Percentiles rank a stretch among this genome's conserved stretches.
Evolutionary conservation across 2,113 vertebrate genomes (phyloP).

Genomic region (Helogale parvula): DNA sequence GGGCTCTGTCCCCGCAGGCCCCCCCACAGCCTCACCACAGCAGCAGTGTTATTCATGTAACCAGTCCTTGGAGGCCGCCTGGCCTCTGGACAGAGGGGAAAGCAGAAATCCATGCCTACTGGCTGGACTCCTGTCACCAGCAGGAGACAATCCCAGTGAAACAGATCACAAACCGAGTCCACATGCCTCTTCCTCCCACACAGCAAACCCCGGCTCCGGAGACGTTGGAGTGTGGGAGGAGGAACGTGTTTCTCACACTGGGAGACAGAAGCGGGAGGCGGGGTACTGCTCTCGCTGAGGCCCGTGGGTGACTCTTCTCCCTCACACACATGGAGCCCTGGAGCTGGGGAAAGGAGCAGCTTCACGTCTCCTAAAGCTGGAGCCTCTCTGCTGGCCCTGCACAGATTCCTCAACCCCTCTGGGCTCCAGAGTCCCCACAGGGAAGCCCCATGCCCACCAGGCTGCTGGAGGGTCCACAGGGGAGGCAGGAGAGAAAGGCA

Average conservation of each 20-base stretch:
- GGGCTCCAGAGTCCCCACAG: not conserved
- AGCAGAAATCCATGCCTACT: not conserved
- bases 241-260: conserved; percentile 25
- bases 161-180: not conserved
- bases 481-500: not conserved
- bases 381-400: not conserved
- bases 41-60: accelerated
- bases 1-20: not conserved
- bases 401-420: not conserved
- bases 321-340: not conserved
- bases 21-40: not conserved
- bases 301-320: not conserved
- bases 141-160: not conserved
- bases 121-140: not conserved
- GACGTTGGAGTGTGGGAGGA: conserved; percentile 6
- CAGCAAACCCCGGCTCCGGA: not conserved
- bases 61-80: not conserved
- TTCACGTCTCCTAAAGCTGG: not conserved
- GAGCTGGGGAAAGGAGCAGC: accelerated
- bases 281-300: not conserved
- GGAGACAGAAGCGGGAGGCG: conserved; percentile 26
- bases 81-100: not conserved
- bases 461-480: not conserved
- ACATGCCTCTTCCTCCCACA: not conserved
- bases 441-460: not conserved